These are phyloP conservation scores for Drosophila punjabiensis DNA, from an alignment of 1,140 invertebrate species.

Conservation along the genomic window DNA sequence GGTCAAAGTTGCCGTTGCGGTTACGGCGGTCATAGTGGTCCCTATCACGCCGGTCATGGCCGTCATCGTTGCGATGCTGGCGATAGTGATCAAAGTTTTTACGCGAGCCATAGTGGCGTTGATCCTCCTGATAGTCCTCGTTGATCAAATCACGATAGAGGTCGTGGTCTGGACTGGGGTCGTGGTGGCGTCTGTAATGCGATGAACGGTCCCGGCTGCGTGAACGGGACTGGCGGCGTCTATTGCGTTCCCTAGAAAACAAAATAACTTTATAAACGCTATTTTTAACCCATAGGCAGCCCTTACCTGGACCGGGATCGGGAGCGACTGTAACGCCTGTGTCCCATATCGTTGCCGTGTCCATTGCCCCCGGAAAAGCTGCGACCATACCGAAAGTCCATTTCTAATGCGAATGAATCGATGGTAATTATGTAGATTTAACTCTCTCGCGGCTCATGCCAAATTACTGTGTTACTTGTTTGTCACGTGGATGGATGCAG, in stretches of 20 bases:
- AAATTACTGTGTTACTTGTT: slow-evolving; percentile 17
- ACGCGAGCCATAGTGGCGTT: slow-evolving; percentile 51
- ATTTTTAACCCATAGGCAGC: not conserved
- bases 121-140: slow-evolving; percentile 74
- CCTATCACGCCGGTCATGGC: slow-evolving; percentile 17
- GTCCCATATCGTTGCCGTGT: slow-evolving; percentile 24
- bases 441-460: not conserved
- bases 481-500: not conserved
- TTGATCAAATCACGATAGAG: slow-evolving; percentile 79
- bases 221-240: slow-evolving; percentile 62
- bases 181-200: slow-evolving; percentile 51
- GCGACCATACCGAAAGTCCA: slow-evolving; percentile 69
- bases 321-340: slow-evolving; percentile 67
- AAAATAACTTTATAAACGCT: not conserved
- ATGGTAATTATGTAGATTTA: slow-evolving; percentile 27
- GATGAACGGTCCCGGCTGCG: slow-evolving; percentile 71
- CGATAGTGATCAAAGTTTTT: slow-evolving; percentile 52
- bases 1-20: slow-evolving; percentile 44
- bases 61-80: slow-evolving; percentile 56
- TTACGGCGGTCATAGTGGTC: slow-evolving; percentile 6
- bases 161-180: slow-evolving; percentile 66
- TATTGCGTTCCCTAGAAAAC: slow-evolving; percentile 49
- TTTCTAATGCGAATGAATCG: slow-evolving; percentile 47
- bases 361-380: slow-evolving; percentile 59
- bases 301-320: slow-evolving; percentile 67